These are phyloP conservation scores for Monopis laevigella DNA, from an alignment of 2,888 invertebrate genomes.

Conservation along the genomic window DNA sequence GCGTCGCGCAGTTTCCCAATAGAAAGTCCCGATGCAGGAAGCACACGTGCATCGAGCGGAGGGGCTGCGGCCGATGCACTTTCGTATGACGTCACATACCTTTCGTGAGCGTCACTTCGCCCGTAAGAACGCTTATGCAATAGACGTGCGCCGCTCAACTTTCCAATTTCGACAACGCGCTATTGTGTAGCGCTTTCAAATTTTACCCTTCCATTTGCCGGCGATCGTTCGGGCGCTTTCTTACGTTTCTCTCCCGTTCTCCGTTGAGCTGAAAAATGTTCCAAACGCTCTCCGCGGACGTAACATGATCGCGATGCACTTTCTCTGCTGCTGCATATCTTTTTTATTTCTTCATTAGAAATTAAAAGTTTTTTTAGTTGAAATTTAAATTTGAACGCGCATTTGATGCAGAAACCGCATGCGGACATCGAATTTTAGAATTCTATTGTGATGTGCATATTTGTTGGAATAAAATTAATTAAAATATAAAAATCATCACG, in stretches of 20 bases:
- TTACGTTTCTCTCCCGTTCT: conserved; percentile 54
- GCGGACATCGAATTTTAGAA: too few relatives aligned
- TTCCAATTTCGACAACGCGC: conserved; percentile 67
- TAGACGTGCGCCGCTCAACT: conserved; percentile 59
- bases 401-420: too few relatives aligned
- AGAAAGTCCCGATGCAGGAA: conserved; percentile 63
- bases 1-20: conserved; percentile 53
- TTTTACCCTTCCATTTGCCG: conserved; percentile 59
- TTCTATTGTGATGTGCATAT: too few relatives aligned
- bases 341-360: too few relatives aligned
- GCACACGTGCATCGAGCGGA: conserved; percentile 34
- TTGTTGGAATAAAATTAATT: too few relatives aligned
- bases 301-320: conserved; percentile 45
- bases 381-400: too few relatives aligned
- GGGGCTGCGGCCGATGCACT: conserved; percentile 61
- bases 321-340: too few relatives aligned
- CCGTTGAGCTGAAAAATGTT: conserved; percentile 55
- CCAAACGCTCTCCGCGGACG: conserved; percentile 48
- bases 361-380: too few relatives aligned
- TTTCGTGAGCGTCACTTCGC: conserved; percentile 60
- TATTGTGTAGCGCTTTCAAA: conserved; percentile 67
- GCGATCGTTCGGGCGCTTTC: conserved; percentile 55
- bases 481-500: too few relatives aligned
- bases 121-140: conserved; percentile 63
- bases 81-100: conserved; percentile 63